These are phyloP conservation scores for Phymorhynchus buccinoides DNA, from an alignment of 1,140 invertebrate species.

Conservation along the genomic window DNA sequence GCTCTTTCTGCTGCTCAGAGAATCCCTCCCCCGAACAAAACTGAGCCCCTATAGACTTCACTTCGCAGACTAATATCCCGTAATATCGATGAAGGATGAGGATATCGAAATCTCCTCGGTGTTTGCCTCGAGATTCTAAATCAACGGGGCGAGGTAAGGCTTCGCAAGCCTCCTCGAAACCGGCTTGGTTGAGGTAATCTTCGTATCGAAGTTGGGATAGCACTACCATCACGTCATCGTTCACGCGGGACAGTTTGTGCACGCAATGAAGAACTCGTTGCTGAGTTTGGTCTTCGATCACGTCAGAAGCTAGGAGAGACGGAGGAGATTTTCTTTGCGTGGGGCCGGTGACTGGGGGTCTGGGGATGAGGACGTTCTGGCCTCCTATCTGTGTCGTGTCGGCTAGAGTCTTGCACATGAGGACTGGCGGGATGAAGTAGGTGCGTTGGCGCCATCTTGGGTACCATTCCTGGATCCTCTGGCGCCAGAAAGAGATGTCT, in stretches of 20 bases:
- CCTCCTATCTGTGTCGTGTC: background rate
- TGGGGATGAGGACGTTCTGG: background rate
- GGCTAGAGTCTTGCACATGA: background rate
- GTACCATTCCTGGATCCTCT: background rate
- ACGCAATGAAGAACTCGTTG: slow-evolving; percentile 5
- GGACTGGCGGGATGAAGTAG: slow-evolving; percentile 15
- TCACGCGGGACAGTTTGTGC: background rate
- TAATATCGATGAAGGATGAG: slow-evolving; percentile 7
- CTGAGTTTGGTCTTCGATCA: slow-evolving; percentile 7
- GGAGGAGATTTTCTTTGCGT: background rate
- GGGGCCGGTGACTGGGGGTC: background rate
- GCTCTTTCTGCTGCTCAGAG: background rate
- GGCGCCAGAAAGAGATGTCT: background rate
- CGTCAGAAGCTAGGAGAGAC: background rate
- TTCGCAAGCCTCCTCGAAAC: background rate
- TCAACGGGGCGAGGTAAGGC: background rate
- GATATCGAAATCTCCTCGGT: slow-evolving; percentile 7
- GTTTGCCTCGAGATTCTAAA: background rate
- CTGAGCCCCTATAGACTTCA: background rate
- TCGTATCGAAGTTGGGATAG: background rate
- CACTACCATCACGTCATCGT: background rate
- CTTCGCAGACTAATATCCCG: background rate
- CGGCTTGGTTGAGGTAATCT: background rate
- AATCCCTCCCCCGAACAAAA: background rate
- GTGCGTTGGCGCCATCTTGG: background rate